Conservation (phyloP, 53 echinoderm and acorn worm species). For the Luidia sarsii region DNA sequence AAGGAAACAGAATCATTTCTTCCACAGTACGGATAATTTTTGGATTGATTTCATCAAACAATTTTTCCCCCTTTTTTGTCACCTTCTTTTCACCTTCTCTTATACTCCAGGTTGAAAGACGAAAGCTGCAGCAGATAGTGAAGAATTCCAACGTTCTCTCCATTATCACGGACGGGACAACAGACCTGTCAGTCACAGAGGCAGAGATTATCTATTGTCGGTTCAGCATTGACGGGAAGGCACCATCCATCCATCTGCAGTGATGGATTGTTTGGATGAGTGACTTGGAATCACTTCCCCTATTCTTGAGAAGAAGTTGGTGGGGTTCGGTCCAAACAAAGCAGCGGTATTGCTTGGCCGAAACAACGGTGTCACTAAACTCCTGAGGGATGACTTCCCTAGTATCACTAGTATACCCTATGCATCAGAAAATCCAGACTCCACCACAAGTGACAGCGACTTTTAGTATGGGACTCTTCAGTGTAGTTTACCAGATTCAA, state of each 20-base stretch:
- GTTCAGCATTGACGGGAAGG: slow-evolving; percentile 20
- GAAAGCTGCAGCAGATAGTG: no score
- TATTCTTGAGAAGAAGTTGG: slow-evolving; percentile 50
- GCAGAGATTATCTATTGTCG: slow-evolving; percentile 44
- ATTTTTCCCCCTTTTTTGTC: no score
- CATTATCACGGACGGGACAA: slow-evolving; percentile 48
- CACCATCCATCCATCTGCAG: slow-evolving; percentile 21
- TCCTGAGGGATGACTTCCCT: slow-evolving; percentile 54
- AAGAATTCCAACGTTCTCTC: slow-evolving; percentile 36
- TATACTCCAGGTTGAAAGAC: no score
- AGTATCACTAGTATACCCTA: no score
- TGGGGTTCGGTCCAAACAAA: slow-evolving; percentile 67
- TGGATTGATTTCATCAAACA: no score
- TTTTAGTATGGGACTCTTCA: no score
- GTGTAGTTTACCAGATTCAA: no score
- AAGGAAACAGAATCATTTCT: no score
- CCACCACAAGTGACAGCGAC: no score
- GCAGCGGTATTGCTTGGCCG: slow-evolving; percentile 71
- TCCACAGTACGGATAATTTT: no score
- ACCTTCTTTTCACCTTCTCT: no score
- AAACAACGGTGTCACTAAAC: slow-evolving; percentile 62
- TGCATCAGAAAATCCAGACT: no score
- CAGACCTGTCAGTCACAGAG: slow-evolving; percentile 39
- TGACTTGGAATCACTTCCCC: background rate
- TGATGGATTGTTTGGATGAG: background rate